Percentiles rank a stretch among this genome's conserved stretches.
phyloP scores from a whole-genome alignment of 2,797 vertebrate genomes.

The Neosalanx taihuensis region DNA sequence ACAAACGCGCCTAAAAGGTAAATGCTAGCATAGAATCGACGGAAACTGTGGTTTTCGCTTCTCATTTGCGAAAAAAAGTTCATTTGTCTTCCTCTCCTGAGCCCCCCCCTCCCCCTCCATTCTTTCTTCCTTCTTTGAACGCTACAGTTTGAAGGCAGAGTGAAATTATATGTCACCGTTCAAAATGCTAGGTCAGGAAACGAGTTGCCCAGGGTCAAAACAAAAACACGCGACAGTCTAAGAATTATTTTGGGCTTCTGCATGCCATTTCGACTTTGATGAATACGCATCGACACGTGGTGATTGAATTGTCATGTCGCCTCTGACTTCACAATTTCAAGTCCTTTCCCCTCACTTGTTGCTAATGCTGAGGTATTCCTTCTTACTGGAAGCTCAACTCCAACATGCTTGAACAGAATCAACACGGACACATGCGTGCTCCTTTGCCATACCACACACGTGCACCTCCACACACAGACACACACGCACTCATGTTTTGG shows the following conservation, averaged over 20 bases:
- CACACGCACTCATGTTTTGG: slow-evolving; percentile 2
- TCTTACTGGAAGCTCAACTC: background rate
- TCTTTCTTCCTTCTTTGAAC: background rate
- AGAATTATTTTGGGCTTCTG: slow-evolving; percentile 53
- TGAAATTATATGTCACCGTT: slow-evolving; percentile 31
- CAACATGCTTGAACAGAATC: background rate
- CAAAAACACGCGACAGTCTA: slow-evolving; percentile 54
- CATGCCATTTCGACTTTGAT: slow-evolving; percentile 41
- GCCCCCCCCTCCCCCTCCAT: background rate
- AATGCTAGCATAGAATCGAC: too few relatives aligned
- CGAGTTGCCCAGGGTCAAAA: slow-evolving; percentile 22
- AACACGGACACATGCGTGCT: slow-evolving; percentile 1
- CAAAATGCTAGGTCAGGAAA: slow-evolving; percentile 13
- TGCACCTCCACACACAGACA: background rate
- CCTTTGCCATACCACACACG: background rate
- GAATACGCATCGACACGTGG: slow-evolving; percentile 54
- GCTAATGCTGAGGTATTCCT: slow-evolving; percentile 35
- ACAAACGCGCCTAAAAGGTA: too few relatives aligned
- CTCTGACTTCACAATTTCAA: slow-evolving; percentile 31
- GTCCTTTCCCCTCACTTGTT: slow-evolving; percentile 26
- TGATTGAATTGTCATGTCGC: slow-evolving; percentile 58
- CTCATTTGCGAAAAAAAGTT: too few relatives aligned
- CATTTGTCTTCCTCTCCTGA: background rate
- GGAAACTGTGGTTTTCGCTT: too few relatives aligned
- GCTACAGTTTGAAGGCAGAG: slow-evolving; percentile 11